Conservation (phyloP, 2,888 invertebrate species). For the Drosophila kanekoi region DNA sequence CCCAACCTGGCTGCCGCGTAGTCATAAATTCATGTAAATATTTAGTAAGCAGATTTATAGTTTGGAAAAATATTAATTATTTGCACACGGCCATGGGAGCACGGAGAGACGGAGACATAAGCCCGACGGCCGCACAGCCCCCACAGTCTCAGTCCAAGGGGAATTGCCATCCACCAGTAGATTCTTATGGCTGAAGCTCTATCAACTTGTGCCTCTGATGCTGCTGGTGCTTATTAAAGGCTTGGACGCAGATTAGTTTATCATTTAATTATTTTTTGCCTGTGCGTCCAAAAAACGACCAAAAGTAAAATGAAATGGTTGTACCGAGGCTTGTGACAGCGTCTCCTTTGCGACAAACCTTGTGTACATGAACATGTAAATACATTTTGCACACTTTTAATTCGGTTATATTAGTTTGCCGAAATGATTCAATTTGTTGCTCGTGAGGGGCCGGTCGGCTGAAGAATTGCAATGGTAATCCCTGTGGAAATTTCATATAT, state of each 20-base stretch:
- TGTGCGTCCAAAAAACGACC: slow-evolving; percentile 33
- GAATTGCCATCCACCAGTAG: slow-evolving; percentile 6
- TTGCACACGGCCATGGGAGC: slow-evolving; percentile 61
- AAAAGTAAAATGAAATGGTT: slow-evolving; percentile 18
- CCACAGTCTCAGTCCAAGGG: slow-evolving; percentile 3
- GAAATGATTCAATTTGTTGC: slow-evolving; percentile 70
- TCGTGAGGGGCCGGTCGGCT: slow-evolving; percentile 9
- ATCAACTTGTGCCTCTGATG: slow-evolving; percentile 34
- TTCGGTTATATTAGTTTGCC: slow-evolving; percentile 75
- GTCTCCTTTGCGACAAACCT: slow-evolving; percentile 4
- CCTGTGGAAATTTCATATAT: slow-evolving; percentile 58
- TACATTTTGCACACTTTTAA: slow-evolving; percentile 63
- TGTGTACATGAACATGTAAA: slow-evolving; percentile 21
- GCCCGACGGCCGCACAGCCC: slow-evolving; percentile 25
- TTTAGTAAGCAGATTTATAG: slow-evolving; percentile 79
- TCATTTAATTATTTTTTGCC: slow-evolving; percentile 83
- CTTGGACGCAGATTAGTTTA: slow-evolving; percentile 81
- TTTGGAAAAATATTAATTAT: slow-evolving; percentile 78
- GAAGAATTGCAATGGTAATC: slow-evolving; percentile 51
- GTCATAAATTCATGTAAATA: slow-evolving; percentile 66
- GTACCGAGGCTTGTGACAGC: slow-evolving; percentile 26
- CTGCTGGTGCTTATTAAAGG: slow-evolving; percentile 75
- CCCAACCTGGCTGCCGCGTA: slow-evolving; percentile 6
- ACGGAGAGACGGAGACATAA: slow-evolving; percentile 11
- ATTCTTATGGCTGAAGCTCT: slow-evolving; percentile 41